phyloP scores from a whole-genome alignment of 2,888 invertebrate genomes.

The Eucriotettix oculatus region DNA sequence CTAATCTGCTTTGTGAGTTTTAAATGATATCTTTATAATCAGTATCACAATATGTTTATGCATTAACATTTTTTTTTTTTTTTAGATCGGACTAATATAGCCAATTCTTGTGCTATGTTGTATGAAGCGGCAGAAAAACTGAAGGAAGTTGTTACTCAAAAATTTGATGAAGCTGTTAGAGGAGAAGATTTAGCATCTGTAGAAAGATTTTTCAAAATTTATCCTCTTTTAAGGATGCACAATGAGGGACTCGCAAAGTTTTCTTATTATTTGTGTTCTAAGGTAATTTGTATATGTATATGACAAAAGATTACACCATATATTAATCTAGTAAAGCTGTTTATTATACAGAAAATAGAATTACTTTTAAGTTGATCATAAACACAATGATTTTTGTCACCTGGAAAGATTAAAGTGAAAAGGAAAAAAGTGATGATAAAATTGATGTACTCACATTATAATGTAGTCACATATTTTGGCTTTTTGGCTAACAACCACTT shows the following conservation, averaged over 20 bases:
- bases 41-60: too few species aligned
- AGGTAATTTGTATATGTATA: conserved; percentile 30
- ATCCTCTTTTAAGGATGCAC: conserved; percentile 84
- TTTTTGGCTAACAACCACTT: too few species aligned
- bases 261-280: conserved; percentile 68
- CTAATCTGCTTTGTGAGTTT: too few species aligned
- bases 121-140: conserved; percentile 61
- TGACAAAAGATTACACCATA: not conserved
- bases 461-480: too few species aligned
- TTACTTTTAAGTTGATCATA: not conserved
- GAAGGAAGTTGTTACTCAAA: conserved; percentile 48
- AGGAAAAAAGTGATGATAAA: too few species aligned
- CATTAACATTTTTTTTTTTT: too few species aligned
- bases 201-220: conserved; percentile 91
- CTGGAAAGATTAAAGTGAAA: not conserved
- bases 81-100: conserved; percentile 44
- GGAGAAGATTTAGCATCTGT: conserved; percentile 78
- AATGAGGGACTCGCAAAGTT: conserved; percentile 79
- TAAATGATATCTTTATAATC: too few species aligned
- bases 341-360: too few species aligned
- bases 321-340: too few species aligned
- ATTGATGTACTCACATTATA: too few species aligned
- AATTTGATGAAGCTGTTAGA: conserved; percentile 83
- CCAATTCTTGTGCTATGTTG: conserved; percentile 51
- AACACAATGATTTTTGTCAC: not conserved